phyloP scores from a whole-genome alignment of 2,888 invertebrate species.

The Nasonovia ribisnigri region DNA sequence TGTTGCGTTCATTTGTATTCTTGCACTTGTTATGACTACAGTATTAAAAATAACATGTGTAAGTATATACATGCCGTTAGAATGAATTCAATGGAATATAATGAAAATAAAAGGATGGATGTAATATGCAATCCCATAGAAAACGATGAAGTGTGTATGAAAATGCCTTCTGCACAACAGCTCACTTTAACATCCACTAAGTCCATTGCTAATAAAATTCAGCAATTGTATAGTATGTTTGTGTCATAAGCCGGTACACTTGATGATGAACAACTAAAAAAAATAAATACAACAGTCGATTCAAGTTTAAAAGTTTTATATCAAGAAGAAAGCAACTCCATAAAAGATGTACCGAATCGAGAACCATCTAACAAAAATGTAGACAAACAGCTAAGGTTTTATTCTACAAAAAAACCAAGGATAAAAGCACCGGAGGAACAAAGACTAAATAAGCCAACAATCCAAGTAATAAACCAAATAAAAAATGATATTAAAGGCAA shows the following conservation, averaged over 20 bases:
- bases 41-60: not conserved
- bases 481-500: not conserved
- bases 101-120: not conserved
- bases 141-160: not conserved
- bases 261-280: too few species aligned
- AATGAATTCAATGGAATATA: not conserved
- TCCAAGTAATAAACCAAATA: not conserved
- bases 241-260: not conserved
- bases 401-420: constrained; percentile 13
- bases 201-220: constrained; percentile 5
- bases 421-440: not conserved
- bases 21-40: not conserved
- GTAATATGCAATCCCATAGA: not conserved
- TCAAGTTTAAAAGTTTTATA: too few species aligned
- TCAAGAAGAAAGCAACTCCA: not conserved
- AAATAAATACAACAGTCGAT: too few species aligned
- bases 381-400: not conserved
- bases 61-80: not conserved
- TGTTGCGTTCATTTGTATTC: not conserved
- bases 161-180: not conserved
- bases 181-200: not conserved
- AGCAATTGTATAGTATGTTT: not conserved
- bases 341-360: not conserved
- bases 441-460: constrained; percentile 14
- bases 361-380: constrained; percentile 23